phyloP scores from a whole-genome alignment of 2,113 vertebrate species.

The Oreocharis arfaki region DNA sequence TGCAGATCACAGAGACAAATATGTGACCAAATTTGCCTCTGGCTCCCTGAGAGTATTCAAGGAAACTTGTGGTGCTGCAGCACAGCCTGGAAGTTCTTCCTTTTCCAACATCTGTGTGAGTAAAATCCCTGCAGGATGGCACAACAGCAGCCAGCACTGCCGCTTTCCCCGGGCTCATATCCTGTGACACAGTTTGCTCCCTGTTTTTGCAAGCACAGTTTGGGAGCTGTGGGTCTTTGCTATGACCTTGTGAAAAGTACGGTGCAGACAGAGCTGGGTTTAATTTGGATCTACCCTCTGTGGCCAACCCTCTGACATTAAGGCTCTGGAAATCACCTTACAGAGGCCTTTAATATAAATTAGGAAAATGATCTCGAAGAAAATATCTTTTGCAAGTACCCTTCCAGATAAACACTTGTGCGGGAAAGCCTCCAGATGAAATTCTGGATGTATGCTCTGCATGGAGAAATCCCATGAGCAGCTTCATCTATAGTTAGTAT shows the following conservation, averaged over 20 bases:
- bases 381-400: not conserved
- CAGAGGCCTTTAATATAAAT: not conserved
- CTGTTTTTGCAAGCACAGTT: rapidly evolving
- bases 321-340: not conserved
- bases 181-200: rapidly evolving
- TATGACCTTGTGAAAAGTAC: rapidly evolving
- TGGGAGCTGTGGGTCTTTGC: not conserved
- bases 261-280: not conserved
- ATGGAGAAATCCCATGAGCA: constrained; percentile 29
- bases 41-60: not conserved
- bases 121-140: not conserved
- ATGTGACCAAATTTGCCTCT: not conserved
- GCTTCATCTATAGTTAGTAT: constrained; percentile 43
- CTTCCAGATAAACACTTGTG: not conserved
- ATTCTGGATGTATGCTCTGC: not conserved
- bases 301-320: not conserved
- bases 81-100: not conserved
- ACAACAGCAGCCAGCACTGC: not conserved
- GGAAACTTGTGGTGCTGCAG: not conserved
- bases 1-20: not conserved
- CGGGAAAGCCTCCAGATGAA: constrained; percentile 16
- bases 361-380: not conserved
- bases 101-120: not conserved
- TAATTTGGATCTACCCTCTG: not conserved
- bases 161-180: rapidly evolving